Conservation (phyloP, 1,140 invertebrate species). For the Eubasilissa regina region DNA sequence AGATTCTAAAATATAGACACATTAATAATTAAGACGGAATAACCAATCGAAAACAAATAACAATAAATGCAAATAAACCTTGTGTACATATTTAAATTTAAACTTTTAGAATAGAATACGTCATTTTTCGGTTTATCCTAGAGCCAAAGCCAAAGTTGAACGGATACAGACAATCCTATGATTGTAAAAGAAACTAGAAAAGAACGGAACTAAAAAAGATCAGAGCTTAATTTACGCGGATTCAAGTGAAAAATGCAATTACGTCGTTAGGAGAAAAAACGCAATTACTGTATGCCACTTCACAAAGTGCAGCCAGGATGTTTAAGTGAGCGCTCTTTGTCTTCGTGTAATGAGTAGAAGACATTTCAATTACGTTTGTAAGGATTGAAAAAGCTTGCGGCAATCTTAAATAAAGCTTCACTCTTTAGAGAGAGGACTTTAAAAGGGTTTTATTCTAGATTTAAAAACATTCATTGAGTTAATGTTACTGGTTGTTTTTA, state of each 20-base stretch:
- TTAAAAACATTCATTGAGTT: too few relatives aligned
- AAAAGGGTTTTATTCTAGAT: too few relatives aligned
- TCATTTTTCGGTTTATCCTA: not conserved
- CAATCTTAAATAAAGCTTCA: constrained; percentile 36
- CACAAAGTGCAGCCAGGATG: constrained; percentile 2
- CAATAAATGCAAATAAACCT: too few relatives aligned
- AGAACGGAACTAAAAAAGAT: constrained; percentile 40
- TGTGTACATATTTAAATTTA: too few relatives aligned
- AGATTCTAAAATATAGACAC: too few relatives aligned
- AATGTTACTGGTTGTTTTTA: too few relatives aligned
- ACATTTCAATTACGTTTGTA: constrained; percentile 48
- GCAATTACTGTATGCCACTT: constrained; percentile 47
- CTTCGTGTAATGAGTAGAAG: constrained; percentile 39
- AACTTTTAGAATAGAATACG: constrained; percentile 1
- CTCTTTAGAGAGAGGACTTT: not conserved
- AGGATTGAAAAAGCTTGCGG: constrained; percentile 33
- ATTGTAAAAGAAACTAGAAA: constrained; percentile 50
- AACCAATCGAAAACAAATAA: not conserved
- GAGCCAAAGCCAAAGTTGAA: too few relatives aligned
- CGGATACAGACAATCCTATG: constrained; percentile 2
- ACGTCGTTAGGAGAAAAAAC: constrained; percentile 55
- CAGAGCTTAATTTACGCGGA: constrained; percentile 54
- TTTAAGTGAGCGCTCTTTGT: constrained; percentile 23
- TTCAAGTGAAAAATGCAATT: constrained; percentile 59
- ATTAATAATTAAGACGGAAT: too few relatives aligned